Conservation (phyloP, 2,113 vertebrate species). For the Raja brachyura region DNA sequence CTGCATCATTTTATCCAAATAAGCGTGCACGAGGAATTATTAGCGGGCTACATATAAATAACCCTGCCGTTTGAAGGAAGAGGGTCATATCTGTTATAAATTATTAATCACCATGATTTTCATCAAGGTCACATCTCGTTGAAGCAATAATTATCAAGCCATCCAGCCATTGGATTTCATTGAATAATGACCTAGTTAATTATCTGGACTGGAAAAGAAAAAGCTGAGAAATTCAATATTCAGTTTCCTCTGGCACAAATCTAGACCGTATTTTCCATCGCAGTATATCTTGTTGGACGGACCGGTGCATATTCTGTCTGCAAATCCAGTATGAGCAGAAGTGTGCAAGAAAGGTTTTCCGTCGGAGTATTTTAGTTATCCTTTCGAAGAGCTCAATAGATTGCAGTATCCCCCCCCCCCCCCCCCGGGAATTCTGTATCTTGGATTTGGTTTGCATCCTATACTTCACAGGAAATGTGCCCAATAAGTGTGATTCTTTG, state of each 20-base stretch:
- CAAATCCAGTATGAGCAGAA: not conserved
- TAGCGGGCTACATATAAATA: not conserved
- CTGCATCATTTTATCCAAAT: not conserved
- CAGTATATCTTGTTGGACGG: not conserved
- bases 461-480: not conserved
- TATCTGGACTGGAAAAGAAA: not conserved
- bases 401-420: not conserved
- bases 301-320: not conserved
- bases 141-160: conserved; percentile 6
- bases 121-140: not conserved
- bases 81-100: not conserved
- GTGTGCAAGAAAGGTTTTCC: not conserved
- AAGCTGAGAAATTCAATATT: not conserved
- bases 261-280: not conserved
- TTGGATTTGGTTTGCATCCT: not conserved
- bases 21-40: not conserved
- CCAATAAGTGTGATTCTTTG: not conserved
- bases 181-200: not conserved
- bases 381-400: not conserved
- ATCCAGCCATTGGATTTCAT: not conserved
- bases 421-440: not conserved
- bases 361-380: not conserved
- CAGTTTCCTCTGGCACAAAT: not conserved
- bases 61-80: not conserved
- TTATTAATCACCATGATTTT: not conserved